phyloP scores from a whole-genome alignment of 2,113 vertebrate species.

The Mustela lutreola region DNA sequence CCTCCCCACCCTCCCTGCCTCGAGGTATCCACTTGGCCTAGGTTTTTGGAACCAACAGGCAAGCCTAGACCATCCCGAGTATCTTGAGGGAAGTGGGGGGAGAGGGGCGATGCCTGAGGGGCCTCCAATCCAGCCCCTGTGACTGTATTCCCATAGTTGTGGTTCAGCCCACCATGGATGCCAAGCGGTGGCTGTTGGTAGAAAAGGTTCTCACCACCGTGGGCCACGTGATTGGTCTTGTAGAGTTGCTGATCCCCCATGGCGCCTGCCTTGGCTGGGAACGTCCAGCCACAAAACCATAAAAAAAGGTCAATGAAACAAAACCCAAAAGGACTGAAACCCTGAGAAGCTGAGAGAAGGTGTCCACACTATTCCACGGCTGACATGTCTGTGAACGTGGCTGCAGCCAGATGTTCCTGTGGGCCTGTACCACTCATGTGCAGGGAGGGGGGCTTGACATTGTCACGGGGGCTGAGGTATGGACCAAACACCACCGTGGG shows the following conservation, averaged over 20 bases:
- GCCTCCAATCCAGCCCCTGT: conserved; percentile 84
- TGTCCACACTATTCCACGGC: conserved; percentile 83
- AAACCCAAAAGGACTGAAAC: conserved; percentile 80
- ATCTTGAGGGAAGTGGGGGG: conserved; percentile 91
- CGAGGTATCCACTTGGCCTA: conserved; percentile 87
- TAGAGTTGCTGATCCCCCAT: conserved; percentile 93
- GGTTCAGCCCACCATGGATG: conserved; percentile 82
- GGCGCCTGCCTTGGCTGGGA: conserved; percentile 84
- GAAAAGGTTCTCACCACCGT: conserved; percentile 89
- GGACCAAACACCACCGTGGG: conserved; percentile 70
- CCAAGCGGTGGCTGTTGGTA: conserved; percentile 89
- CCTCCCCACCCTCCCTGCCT: conserved; percentile 88
- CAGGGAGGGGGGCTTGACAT: conserved; percentile 79
- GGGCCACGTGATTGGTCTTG: conserved; percentile 89
- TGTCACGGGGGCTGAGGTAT: conserved; percentile 75
- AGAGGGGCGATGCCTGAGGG: conserved; percentile 89
- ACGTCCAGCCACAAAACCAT: conserved; percentile 88
- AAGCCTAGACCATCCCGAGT: conserved; percentile 87
- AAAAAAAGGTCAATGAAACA: conserved; percentile 80
- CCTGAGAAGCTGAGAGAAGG: conserved; percentile 87
- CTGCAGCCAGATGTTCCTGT: conserved; percentile 80
- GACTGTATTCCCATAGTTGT: conserved; percentile 88
- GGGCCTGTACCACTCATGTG: conserved; percentile 74
- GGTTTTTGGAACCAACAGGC: conserved; percentile 87
- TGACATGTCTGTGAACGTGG: conserved; percentile 81